Conservation (phyloP, 2,797 vertebrate genomes). For the Pantherophis alleghaniensis region DNA sequence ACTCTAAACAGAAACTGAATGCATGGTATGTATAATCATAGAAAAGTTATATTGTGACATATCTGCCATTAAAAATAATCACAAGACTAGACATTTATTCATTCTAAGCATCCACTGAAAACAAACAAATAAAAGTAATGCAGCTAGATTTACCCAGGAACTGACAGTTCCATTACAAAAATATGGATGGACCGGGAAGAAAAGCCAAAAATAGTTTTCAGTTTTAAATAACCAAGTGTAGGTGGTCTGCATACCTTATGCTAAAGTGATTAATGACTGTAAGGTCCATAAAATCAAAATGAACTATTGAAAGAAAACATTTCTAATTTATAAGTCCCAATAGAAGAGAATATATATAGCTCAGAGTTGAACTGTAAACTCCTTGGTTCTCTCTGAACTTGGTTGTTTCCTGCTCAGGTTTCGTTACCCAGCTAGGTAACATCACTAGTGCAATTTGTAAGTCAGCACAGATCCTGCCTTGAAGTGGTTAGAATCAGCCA, state of each 20-base stretch:
- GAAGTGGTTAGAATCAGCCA: background rate
- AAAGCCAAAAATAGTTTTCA: conserved; percentile 14
- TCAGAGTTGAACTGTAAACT: background rate
- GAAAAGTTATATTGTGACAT: conserved; percentile 42
- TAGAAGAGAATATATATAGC: background rate
- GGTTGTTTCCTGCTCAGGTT: background rate
- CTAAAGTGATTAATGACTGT: background rate
- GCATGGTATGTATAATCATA: conserved; percentile 20
- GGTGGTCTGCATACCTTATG: background rate
- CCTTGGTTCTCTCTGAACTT: background rate
- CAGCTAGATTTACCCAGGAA: conserved; percentile 31
- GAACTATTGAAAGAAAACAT: background rate
- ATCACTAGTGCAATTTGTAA: background rate
- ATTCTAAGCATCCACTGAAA: conserved; percentile 33
- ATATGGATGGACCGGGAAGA: background rate
- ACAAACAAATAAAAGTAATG: conserved; percentile 14
- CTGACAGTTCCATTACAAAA: background rate
- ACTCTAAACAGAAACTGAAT: conserved; percentile 50
- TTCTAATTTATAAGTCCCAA: background rate
- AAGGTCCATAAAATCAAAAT: background rate
- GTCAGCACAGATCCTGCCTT: background rate
- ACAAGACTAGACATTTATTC: conserved; percentile 43
- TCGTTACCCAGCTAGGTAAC: background rate
- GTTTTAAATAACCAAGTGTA: conserved; percentile 29
- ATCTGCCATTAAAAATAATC: conserved; percentile 40